Conservation (phyloP, 2,888 invertebrate species). For the Atethmia centrago region DNA sequence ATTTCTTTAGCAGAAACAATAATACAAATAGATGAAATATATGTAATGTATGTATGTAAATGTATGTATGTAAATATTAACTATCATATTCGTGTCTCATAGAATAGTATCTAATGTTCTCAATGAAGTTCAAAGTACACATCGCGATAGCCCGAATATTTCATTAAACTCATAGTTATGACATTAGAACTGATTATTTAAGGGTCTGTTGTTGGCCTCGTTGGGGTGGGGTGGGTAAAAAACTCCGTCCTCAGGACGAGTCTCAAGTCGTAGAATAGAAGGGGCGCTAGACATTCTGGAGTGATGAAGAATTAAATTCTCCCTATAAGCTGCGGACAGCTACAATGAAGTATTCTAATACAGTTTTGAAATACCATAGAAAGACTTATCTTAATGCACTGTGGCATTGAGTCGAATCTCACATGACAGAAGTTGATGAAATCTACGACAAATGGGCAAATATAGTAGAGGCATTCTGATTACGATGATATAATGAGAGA, state of each 20-base stretch:
- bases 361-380: neutral
- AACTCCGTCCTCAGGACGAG: neutral
- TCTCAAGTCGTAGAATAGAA: neutral
- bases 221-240: neutral
- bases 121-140: conserved; percentile 38
- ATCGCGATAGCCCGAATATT: conserved; percentile 42
- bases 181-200: conserved; percentile 44
- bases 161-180: conserved; percentile 36
- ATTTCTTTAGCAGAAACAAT: too few relatives aligned
- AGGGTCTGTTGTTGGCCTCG: conserved; percentile 34
- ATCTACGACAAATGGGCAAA: neutral
- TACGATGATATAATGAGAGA: neutral
- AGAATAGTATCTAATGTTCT: conserved; percentile 22
- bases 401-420: conserved; percentile 3
- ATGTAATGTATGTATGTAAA: too few relatives aligned
- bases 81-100: conserved; percentile 9
- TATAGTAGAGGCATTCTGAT: neutral
- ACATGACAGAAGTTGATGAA: neutral
- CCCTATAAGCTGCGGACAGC: neutral
- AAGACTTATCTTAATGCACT: neutral
- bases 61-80: conserved; percentile 10
- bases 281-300: neutral
- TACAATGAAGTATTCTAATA: neutral
- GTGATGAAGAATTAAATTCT: neutral
- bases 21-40: too few relatives aligned